A percentile compares a stretch with the other conserved stretches of the same genome.
phyloP scores from a whole-genome alignment of 2,888 invertebrate species.

The Timema podura region DNA sequence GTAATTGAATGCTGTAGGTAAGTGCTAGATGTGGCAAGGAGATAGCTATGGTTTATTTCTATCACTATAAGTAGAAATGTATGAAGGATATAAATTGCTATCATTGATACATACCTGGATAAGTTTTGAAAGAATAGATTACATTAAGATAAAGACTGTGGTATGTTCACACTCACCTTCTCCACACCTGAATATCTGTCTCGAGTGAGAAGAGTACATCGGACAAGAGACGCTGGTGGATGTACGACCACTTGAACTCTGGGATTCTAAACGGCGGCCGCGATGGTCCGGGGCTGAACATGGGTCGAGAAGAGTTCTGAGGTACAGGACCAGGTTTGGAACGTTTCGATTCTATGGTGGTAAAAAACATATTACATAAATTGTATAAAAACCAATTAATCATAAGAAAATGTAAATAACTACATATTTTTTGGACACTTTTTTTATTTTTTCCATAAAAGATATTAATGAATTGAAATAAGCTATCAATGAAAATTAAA shows the following conservation, averaged over 20 bases:
- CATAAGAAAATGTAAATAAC: neutral
- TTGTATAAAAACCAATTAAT: neutral
- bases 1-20: no score
- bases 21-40: no score
- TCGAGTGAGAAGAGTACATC: constrained; percentile 96
- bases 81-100: no score
- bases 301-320: constrained; percentile 61
- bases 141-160: neutral
- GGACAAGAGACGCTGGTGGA: constrained; percentile 92
- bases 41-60: no score
- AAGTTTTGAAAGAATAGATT: neutral
- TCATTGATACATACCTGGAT: no score
- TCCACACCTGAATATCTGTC: constrained; percentile 92
- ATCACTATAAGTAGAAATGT: no score
- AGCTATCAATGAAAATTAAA: no score
- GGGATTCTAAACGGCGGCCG: constrained; percentile 97
- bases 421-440: no score
- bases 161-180: constrained; percentile 50
- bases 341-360: constrained; percentile 41
- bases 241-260: constrained; percentile 99
- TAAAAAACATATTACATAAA: no score
- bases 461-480: neutral
- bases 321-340: constrained; percentile 47
- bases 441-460: neutral
- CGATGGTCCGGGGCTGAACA: constrained; percentile 91